These are phyloP conservation scores for Pterostichus madidus DNA, from an alignment of 2,888 invertebrate species.

Conservation along the genomic window DNA sequence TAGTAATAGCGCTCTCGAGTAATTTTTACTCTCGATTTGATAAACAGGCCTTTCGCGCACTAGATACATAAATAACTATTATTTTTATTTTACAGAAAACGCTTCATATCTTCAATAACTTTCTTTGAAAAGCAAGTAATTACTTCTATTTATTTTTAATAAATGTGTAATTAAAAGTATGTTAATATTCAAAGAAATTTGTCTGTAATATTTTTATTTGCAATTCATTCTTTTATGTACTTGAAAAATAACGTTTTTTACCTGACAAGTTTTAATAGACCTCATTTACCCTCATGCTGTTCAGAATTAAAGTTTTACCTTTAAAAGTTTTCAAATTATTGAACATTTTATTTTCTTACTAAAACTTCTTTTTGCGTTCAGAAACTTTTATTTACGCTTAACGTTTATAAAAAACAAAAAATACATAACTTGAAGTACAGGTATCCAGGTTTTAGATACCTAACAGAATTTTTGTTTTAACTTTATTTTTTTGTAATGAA, in stretches of 20 bases:
- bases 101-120: no score
- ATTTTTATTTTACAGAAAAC: no score
- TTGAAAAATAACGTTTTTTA: conserved; percentile 5
- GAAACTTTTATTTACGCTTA: conserved; percentile 49
- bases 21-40: no score
- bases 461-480: conserved; percentile 21
- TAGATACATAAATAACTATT: no score
- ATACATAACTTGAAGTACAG: conserved; percentile 21
- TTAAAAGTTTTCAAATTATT: conserved; percentile 57
- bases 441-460: conserved; percentile 21
- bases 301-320: conserved; percentile 56
- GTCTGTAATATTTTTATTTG: conserved; percentile 7
- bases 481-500: background rate
- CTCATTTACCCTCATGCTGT: conserved; percentile 33
- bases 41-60: no score
- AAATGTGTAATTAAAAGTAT: no score
- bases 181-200: no score
- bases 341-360: conserved; percentile 57
- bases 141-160: no score
- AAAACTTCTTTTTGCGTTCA: conserved; percentile 42
- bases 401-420: conserved; percentile 46
- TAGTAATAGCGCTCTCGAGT: no score
- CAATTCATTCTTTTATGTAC: conserved; percentile 28
- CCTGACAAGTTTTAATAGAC: conserved; percentile 49
- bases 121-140: no score